Base-by-base conservation (phyloP, 1,140 invertebrate genomes). In the Drosophila simulans region DNA sequence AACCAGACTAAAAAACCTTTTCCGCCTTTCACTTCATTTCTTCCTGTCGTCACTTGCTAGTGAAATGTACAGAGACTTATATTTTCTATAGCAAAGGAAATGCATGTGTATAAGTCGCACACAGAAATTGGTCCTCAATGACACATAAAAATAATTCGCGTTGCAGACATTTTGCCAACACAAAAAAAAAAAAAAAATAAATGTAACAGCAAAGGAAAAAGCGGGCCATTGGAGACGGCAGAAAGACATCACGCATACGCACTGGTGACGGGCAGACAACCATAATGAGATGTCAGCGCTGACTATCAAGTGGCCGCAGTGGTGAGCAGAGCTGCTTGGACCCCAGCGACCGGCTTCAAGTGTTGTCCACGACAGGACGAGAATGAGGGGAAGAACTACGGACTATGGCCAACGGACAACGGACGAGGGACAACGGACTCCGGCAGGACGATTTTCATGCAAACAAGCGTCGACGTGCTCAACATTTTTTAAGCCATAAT, bases 401-500 rank as follows among this genome's bases (percentile, higher is more conserved):
- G 60, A 56, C 12, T 53, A 65, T 0, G 52, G 46, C 20, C 42
- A 37, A 11, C 27, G 34, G 2, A 31, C 7, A 2, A 1, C 31
- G 43, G 20, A 22, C 20, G 20, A 22, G 0, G 52, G 46, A 27
- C 42, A 37, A 11, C 27, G 34, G 2, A 31, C 31, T 2, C 8
- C 31, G 43, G 20, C 22, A 37, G 45, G 55, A 62, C 77, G 62
- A 80, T 63, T 76, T 66, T 58, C 76, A 84, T 75, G 76, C 80
- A 86, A 85, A 86, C 73, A 70, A 77, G 73, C 73, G 63, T 77
- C 72, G 77, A 88, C 84, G 84, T 89, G 84, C 85, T 89, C 73
- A 89, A 84, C 85, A 89, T 90, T 89, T 89, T 88, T 90, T 89
- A 89, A 89, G 76, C 77, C 85, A 84, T 89, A 89, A 89, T 90